Conservation (phyloP, 2,888 invertebrate species). For the Lasiommata megera region DNA sequence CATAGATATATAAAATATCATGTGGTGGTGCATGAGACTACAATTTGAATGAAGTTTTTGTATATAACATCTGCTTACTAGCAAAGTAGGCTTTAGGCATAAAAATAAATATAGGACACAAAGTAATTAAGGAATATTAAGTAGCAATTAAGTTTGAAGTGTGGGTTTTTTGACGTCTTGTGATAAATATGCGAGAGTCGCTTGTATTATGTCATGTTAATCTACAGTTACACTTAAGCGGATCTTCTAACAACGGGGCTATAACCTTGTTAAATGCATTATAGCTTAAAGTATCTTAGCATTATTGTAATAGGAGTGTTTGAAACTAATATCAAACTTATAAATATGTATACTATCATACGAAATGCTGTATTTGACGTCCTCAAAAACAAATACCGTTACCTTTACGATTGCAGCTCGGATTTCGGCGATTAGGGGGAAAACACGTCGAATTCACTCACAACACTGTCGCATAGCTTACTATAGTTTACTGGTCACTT, state of each 20-base stretch:
- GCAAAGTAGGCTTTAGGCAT: no score
- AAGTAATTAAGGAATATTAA: slow-evolving; percentile 3
- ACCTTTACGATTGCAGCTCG: slow-evolving; percentile 62
- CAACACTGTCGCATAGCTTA: slow-evolving; percentile 59
- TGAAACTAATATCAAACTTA: background rate
- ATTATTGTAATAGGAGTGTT: background rate
- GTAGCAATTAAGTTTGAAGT: slow-evolving; percentile 8
- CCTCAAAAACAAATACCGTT: slow-evolving; percentile 77
- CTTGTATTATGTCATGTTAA: slow-evolving; percentile 17
- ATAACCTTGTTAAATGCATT: background rate
- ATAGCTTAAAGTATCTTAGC: background rate
- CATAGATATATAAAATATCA: no score
- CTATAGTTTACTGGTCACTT: slow-evolving; percentile 48
- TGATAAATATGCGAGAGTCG: slow-evolving; percentile 26
- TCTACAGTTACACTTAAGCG: background rate
- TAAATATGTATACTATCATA: background rate
- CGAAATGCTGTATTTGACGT: slow-evolving; percentile 45
- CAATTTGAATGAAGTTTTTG: no score
- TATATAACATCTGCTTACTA: no score
- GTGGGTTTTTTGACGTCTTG: slow-evolving; percentile 27
- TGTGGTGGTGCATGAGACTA: no score
- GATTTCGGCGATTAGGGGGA: slow-evolving; percentile 43
- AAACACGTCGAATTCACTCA: slow-evolving; percentile 42
- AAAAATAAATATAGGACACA: background rate
- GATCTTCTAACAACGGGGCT: background rate